phyloP scores from a whole-genome alignment of 2,113 vertebrate species.

The Tetraodon nigroviridis region DNA sequence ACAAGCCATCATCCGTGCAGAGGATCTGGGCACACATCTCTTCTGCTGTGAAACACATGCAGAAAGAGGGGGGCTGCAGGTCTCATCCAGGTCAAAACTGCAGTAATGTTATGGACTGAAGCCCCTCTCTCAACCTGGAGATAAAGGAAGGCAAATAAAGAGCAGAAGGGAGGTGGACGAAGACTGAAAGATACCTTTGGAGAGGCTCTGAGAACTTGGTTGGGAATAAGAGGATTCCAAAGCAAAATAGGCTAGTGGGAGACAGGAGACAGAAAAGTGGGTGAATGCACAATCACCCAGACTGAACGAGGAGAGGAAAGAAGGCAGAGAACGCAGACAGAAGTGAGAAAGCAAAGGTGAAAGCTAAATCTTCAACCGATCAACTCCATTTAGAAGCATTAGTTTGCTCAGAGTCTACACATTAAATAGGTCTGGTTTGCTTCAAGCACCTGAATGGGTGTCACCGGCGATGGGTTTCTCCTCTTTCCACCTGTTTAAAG shows the following conservation, averaged over 20 bases:
- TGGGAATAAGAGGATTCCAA: slow-evolving; percentile 74
- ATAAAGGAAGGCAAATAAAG: not conserved
- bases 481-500: slow-evolving; percentile 56
- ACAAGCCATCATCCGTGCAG: slow-evolving; percentile 15
- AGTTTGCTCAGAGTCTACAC: slow-evolving; percentile 37
- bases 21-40: slow-evolving; percentile 4
- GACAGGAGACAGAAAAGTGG: slow-evolving; percentile 28
- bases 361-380: slow-evolving; percentile 29
- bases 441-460: slow-evolving; percentile 55
- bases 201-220: slow-evolving; percentile 72
- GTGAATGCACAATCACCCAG: slow-evolving; percentile 8
- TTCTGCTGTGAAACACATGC: slow-evolving; percentile 30
- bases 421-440: slow-evolving; percentile 20
- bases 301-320: not conserved
- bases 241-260: slow-evolving; percentile 70
- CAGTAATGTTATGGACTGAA: slow-evolving; percentile 1
- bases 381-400: slow-evolving; percentile 26
- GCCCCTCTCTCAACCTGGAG: slow-evolving; percentile 9
- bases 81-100: slow-evolving; percentile 1
- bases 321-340: not conserved
- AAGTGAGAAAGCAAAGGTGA: slow-evolving; percentile 7
- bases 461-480: slow-evolving; percentile 34
- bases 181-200: slow-evolving; percentile 73
- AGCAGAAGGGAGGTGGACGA: slow-evolving; percentile 12
- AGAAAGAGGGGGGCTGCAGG: slow-evolving; percentile 25